phyloP scores from a whole-genome alignment of 64 coral and sea anemone genomes.

The Platygyra sinensis region DNA sequence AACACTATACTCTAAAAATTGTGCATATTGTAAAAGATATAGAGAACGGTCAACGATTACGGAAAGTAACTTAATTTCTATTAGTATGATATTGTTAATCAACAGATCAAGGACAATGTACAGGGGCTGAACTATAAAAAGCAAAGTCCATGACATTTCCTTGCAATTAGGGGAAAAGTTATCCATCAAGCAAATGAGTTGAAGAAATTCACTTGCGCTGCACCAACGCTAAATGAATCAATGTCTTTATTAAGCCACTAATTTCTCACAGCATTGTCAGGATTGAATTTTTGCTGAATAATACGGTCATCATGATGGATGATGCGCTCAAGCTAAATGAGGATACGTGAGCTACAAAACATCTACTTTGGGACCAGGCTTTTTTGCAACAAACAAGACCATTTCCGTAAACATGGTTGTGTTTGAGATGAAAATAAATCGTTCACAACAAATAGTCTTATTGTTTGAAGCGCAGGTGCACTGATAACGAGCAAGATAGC shows the following conservation, averaged over 20 bases:
- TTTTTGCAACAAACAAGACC: not conserved
- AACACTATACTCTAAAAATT: too few species aligned
- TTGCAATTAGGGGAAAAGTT: not conserved
- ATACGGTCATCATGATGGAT: not conserved
- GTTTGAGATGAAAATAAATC: conserved; percentile 4
- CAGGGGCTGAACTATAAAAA: not conserved
- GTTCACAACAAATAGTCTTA: not conserved
- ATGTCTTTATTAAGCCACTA: not conserved
- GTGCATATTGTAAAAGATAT: too few species aligned
- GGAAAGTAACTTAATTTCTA: not conserved
- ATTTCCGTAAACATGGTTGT: conserved; percentile 1
- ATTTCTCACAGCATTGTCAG: not conserved
- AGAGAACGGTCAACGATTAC: not conserved
- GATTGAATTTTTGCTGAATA: not conserved
- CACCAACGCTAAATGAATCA: not conserved
- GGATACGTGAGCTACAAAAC: not conserved
- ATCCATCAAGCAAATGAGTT: not conserved
- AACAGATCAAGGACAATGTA: not conserved
- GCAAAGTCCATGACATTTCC: not conserved
- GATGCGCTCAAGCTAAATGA: not conserved
- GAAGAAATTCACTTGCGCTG: too few species aligned
- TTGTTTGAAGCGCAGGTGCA: conserved; percentile 1
- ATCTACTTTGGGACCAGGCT: not conserved
- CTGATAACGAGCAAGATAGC: not conserved
- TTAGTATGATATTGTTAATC: not conserved